These are phyloP conservation scores for Chelon labrosus DNA, from an alignment of 2,797 vertebrate species.

Conservation along the genomic window DNA sequence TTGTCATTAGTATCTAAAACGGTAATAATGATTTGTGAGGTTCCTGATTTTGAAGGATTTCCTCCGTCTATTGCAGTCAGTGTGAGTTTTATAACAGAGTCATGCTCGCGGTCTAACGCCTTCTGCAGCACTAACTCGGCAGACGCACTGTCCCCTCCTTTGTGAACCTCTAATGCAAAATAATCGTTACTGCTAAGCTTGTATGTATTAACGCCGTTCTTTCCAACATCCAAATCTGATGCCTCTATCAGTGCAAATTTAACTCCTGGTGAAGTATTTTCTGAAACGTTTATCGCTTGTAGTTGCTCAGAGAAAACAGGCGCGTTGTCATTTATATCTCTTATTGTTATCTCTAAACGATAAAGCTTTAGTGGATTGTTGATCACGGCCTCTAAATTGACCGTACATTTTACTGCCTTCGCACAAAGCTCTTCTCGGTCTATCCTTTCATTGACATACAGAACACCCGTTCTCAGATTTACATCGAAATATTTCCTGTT, in stretches of 20 bases:
- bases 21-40: slow-evolving; percentile 53
- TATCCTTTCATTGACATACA: slow-evolving; percentile 76
- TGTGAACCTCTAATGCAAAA: slow-evolving; percentile 66
- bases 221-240: slow-evolving; percentile 70
- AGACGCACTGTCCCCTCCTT: slow-evolving; percentile 54
- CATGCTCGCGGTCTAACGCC: slow-evolving; percentile 73
- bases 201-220: slow-evolving; percentile 67
- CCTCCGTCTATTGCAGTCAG: slow-evolving; percentile 73
- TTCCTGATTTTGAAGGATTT: slow-evolving; percentile 56
- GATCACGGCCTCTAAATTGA: slow-evolving; percentile 73
- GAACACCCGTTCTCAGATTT: slow-evolving; percentile 73
- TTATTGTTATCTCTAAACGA: slow-evolving; percentile 68
- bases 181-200: slow-evolving; percentile 69
- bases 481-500: slow-evolving; percentile 78
- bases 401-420: slow-evolving; percentile 56
- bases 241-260: slow-evolving; percentile 65
- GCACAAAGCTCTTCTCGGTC: slow-evolving; percentile 80
- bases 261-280: slow-evolving; percentile 74
- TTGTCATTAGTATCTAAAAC: slow-evolving; percentile 74
- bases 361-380: slow-evolving; percentile 75
- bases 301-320: slow-evolving; percentile 60
- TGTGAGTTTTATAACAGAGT: slow-evolving; percentile 38
- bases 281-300: slow-evolving; percentile 73
- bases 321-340: slow-evolving; percentile 76
- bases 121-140: slow-evolving; percentile 71